A percentile compares a stretch with the other conserved stretches of the same genome.
phyloP scores from a whole-genome alignment of 1,140 invertebrate species.

The Magallana gigas region DNA sequence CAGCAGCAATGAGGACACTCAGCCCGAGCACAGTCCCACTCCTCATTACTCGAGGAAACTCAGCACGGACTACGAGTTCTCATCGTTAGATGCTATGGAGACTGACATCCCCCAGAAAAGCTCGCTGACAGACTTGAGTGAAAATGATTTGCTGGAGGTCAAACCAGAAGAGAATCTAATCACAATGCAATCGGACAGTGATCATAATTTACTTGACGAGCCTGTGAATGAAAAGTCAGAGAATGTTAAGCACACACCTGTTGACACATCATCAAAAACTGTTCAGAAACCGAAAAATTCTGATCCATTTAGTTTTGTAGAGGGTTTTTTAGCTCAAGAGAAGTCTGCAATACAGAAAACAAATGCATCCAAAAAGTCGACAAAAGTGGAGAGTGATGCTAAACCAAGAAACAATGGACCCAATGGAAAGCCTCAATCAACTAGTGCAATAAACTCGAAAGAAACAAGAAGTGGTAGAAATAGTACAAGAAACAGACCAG shows the following conservation, averaged over 20 bases:
- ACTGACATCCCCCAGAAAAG: not conserved
- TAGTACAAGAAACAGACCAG: not conserved
- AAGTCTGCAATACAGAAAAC: not conserved
- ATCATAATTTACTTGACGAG: not conserved
- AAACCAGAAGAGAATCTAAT: not conserved
- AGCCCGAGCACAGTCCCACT: not conserved
- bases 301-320: slow-evolving; percentile 28
- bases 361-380: not conserved
- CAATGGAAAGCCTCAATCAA: not conserved
- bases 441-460: not conserved
- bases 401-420: not conserved
- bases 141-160: not conserved
- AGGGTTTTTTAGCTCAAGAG: slow-evolving; percentile 10
- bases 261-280: not conserved
- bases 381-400: not conserved
- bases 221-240: not conserved
- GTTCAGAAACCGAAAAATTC: not conserved
- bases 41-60: not conserved
- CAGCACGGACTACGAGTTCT: not conserved
- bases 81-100: not conserved
- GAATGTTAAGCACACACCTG: not conserved
- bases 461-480: slow-evolving; percentile 17
- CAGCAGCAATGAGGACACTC: not conserved
- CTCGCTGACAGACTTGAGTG: not conserved
- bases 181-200: not conserved